Percentiles rank a stretch among this genome's conserved stretches.
Evolutionary conservation across 2,797 vertebrate species (phyloP).

Genomic region (Typhlichthys subterraneus): DNA sequence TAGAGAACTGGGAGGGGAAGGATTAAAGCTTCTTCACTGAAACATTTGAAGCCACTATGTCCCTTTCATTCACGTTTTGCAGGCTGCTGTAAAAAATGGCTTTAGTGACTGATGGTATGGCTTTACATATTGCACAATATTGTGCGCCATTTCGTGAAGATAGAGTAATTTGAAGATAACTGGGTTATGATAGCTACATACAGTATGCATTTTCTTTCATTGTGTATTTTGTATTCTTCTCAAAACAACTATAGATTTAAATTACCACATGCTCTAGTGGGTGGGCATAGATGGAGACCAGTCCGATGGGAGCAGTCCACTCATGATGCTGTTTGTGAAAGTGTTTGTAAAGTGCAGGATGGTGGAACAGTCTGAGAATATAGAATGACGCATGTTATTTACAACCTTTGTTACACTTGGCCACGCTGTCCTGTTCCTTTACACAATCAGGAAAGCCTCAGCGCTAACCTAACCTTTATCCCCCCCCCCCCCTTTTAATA

Average conservation of each 20-base stretch:
- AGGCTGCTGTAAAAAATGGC: neutral
- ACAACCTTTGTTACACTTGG: too few species aligned
- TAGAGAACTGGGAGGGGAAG: constrained; percentile 78
- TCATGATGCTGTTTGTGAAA: constrained; percentile 94
- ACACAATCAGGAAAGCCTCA: too few species aligned
- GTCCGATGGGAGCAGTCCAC: constrained; percentile 90
- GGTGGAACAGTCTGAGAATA: constrained; percentile 83
- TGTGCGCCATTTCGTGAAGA: too few species aligned
- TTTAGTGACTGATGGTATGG: too few species aligned
- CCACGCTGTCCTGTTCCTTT: too few species aligned
- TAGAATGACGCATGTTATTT: neutral
- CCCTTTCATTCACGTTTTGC: neutral
- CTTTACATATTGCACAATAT: too few species aligned
- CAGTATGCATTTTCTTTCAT: too few species aligned
- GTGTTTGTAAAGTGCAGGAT: constrained; percentile 85
- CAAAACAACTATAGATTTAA: neutral
- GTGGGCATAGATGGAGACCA: constrained; percentile 86
- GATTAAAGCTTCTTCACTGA: neutral
- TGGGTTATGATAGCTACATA: too few species aligned
- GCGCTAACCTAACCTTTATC: too few species aligned
- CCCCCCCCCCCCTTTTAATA: too few species aligned
- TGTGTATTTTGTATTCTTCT: neutral
- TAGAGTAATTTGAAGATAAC: too few species aligned
- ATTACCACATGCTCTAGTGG: constrained; percentile 90
- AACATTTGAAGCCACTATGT: too few species aligned